A percentile compares a stretch with the other conserved stretches of the same genome.
Conservation (phyloP, 1,140 invertebrate genomes). For the Eumeta japonica region DNA sequence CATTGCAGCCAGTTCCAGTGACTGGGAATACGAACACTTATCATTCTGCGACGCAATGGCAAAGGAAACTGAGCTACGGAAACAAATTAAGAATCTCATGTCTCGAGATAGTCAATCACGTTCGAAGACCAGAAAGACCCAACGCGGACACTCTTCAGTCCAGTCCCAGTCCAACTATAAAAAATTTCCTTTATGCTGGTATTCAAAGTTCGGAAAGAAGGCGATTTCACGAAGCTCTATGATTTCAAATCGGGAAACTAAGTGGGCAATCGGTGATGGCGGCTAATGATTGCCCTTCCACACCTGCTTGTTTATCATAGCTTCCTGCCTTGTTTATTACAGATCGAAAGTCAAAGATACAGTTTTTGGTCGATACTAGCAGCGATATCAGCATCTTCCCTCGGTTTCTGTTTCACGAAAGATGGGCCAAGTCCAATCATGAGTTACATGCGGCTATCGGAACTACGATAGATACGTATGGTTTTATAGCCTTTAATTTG, state of each 20-base stretch:
- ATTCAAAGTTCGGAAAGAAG: constrained; percentile 13
- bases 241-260: constrained; percentile 14
- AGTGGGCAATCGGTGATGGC: constrained; percentile 16
- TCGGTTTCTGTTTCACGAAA: no score
- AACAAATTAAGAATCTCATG: constrained; percentile 10
- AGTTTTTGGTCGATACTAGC: constrained; percentile 6
- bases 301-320: constrained; percentile 16
- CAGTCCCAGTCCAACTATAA: no score
- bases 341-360: constrained; percentile 11
- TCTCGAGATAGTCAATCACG: constrained; percentile 8
- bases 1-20: no score
- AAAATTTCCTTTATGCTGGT: no score
- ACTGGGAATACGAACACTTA: no score
- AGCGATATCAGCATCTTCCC: no score
- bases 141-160: constrained; percentile 14
- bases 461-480: no score
- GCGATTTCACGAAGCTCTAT: constrained; percentile 15
- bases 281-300: constrained; percentile 14
- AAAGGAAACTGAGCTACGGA: no score
- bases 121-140: constrained; percentile 9
- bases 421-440: constrained; percentile 23
- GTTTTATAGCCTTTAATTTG: no score
- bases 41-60: no score
- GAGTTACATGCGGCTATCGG: no score
- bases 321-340: constrained; percentile 18